Evolutionary conservation across 23 tunicate species (phyloP).

Genomic region (Halocynthia aurantium): DNA sequence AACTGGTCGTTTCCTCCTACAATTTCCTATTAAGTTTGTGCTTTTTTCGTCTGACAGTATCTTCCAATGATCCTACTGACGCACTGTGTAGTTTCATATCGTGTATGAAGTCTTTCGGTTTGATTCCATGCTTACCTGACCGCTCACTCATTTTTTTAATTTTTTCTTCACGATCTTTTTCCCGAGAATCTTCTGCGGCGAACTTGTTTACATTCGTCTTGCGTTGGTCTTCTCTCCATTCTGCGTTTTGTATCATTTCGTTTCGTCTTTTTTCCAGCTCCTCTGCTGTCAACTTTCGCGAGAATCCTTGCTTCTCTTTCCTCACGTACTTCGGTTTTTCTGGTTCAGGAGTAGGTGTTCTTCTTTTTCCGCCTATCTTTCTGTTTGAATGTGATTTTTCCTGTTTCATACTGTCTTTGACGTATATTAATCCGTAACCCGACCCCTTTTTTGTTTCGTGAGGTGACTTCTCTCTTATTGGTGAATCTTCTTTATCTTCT

Average conservation of each 20-base stretch:
- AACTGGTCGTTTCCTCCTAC: too few relatives aligned
- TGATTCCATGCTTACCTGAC: constrained; percentile 32
- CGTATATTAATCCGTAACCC: constrained; percentile 22
- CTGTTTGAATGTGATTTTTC: not conserved
- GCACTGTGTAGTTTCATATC: constrained; percentile 69
- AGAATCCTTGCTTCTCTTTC: constrained; percentile 58
- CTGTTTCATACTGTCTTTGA: constrained; percentile 7
- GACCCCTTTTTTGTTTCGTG: not conserved
- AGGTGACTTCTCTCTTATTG: not conserved
- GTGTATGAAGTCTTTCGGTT: constrained; percentile 77
- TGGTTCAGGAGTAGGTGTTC: constrained; percentile 48
- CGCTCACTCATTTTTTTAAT: constrained; percentile 22
- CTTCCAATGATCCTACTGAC: constrained; percentile 59
- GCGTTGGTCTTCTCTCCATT: constrained; percentile 62
- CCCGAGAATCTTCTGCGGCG: constrained; percentile 33
- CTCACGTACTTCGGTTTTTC: constrained; percentile 41
- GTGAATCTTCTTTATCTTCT: not conserved
- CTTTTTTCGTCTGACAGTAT: constrained; percentile 65
- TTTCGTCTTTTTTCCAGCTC: constrained; percentile 61
- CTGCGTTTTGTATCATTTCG: constrained; percentile 90
- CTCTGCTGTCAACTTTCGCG: constrained; percentile 40
- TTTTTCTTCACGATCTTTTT: constrained; percentile 44
- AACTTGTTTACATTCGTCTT: constrained; percentile 51
- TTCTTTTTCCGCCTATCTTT: not conserved
- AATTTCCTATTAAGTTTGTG: constrained; percentile 30